phyloP scores from a whole-genome alignment of 2,888 invertebrate genomes.

The Drosophila demipolita region DNA sequence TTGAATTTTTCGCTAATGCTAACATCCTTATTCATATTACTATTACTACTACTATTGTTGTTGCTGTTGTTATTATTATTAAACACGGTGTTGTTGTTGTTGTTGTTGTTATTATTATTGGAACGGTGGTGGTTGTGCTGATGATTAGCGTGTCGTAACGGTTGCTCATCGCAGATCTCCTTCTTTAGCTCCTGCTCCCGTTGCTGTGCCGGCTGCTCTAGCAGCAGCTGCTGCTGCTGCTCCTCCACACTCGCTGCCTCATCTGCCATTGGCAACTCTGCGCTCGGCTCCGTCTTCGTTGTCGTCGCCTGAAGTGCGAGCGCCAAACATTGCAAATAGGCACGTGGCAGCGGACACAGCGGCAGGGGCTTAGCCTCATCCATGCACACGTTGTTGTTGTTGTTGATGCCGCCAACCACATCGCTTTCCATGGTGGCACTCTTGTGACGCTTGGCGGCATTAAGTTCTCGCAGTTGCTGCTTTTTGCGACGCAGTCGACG shows the following conservation, averaged over 20 bases:
- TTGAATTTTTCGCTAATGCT: slow-evolving; percentile 84
- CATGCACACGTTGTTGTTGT: neutral
- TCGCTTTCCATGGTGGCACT: slow-evolving; percentile 30
- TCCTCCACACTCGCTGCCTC: slow-evolving; percentile 8
- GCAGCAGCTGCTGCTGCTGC: slow-evolving; percentile 11
- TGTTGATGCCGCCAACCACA: slow-evolving; percentile 1
- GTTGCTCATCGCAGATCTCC: slow-evolving; percentile 48
- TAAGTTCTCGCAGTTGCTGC: slow-evolving; percentile 58
- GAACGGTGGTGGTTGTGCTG: slow-evolving; percentile 72
- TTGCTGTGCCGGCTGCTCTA: slow-evolving; percentile 36
- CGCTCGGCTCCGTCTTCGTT: neutral
- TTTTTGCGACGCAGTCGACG: slow-evolving; percentile 65
- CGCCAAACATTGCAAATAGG: slow-evolving; percentile 75
- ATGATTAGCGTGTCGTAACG: slow-evolving; percentile 68
- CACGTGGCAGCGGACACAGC: slow-evolving; percentile 65
- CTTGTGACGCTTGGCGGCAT: slow-evolving; percentile 72
- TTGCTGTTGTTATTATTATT: slow-evolving; percentile 73
- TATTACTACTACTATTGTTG: slow-evolving; percentile 77
- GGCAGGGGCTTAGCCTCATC: slow-evolving; percentile 16
- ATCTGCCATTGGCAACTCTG: neutral
- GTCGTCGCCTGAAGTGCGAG: slow-evolving; percentile 60
- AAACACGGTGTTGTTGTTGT: slow-evolving; percentile 79
- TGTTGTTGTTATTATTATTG: slow-evolving; percentile 65
- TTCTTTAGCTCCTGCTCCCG: slow-evolving; percentile 62
- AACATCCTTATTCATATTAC: slow-evolving; percentile 82